Conservation (phyloP, 2,113 vertebrate species). For the Zeus faber region DNA sequence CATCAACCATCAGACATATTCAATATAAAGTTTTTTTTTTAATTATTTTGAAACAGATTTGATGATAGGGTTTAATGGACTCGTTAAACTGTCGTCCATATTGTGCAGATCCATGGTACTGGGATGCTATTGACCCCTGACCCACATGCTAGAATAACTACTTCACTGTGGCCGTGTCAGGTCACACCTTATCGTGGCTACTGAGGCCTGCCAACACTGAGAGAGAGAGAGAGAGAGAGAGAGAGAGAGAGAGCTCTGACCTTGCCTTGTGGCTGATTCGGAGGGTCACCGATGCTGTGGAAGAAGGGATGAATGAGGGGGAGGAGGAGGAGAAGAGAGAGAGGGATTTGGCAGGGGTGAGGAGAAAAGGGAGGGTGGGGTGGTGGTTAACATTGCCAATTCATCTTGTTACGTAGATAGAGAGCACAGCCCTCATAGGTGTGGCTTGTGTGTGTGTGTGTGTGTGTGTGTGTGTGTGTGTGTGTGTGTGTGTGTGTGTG, state of each 20-base stretch:
- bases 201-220: neutral
- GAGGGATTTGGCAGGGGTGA: neutral
- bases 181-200: neutral
- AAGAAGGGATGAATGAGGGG: neutral
- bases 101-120: too few species aligned
- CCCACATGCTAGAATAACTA: too few species aligned
- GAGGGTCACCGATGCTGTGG: neutral
- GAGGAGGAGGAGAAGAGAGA: neutral
- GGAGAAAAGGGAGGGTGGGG: conserved; percentile 7
- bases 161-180: too few species aligned
- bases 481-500: neutral
- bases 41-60: too few species aligned
- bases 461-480: conserved; percentile 12
- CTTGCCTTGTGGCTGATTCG: too few species aligned
- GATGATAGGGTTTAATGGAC: too few species aligned
- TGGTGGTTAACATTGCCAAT: conserved; percentile 65
- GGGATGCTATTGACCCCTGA: too few species aligned
- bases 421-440: conserved; percentile 9
- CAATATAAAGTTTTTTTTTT: too few species aligned
- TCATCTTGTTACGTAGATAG: conserved; percentile 66
- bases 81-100: too few species aligned
- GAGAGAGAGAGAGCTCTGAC: neutral
- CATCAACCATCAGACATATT: too few species aligned
- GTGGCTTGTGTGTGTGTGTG: conserved; percentile 4
- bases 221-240: neutral